Evolutionary conservation across 2,113 vertebrate genomes (phyloP).

Genomic region (Embiotoca jacksoni): DNA sequence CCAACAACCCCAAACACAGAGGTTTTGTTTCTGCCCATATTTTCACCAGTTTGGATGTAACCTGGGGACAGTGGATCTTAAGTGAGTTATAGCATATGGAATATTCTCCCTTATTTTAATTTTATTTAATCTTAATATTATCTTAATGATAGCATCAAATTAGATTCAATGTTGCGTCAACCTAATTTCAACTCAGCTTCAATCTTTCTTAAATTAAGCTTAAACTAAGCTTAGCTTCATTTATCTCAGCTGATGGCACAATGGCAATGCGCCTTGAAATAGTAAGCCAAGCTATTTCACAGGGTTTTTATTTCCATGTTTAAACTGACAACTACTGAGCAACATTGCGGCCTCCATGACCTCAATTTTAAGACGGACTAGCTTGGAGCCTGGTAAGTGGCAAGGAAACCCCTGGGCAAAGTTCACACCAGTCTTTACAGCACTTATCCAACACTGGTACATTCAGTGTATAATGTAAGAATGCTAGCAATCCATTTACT

Average conservation of each 20-base stretch:
- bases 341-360: neutral
- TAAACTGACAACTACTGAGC: conserved; percentile 9
- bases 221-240: no score
- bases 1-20: conserved; percentile 53
- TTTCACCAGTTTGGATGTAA: neutral
- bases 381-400: neutral
- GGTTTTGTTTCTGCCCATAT: conserved; percentile 40
- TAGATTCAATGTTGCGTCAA: no score
- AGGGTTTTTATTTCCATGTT: neutral
- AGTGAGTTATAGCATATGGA: neutral
- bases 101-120: neutral
- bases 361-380: conserved; percentile 17
- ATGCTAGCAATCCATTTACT: neutral
- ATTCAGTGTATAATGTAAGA: neutral
- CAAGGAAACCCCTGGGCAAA: neutral
- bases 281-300: neutral
- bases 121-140: neutral
- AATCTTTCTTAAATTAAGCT: no score
- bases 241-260: no score
- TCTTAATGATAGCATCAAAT: no score
- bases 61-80: conserved; percentile 9
- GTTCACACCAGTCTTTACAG: conserved; percentile 4
- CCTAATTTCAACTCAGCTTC: no score
- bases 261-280: neutral
- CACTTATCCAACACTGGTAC: neutral